Percentiles rank a stretch among this genome's conserved stretches.
Evolutionary conservation across 2,113 vertebrate genomes (phyloP).

Genomic region (Megaceryle maxima): DNA sequence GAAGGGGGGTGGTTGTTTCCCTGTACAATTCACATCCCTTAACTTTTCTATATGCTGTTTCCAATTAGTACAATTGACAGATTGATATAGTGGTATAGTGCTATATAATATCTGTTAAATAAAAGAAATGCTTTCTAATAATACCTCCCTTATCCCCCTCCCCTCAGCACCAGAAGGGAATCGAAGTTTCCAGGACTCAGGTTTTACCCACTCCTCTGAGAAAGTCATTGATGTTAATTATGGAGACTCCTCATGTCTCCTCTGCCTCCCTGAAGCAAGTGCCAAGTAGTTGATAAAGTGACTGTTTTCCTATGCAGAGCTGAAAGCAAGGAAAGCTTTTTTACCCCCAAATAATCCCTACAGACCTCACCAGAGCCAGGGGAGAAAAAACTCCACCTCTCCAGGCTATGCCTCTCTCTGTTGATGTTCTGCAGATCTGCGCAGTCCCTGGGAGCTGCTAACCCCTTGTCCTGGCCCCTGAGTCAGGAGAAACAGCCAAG

Average conservation of each 20-base stretch:
- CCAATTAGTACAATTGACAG: conserved; percentile 15
- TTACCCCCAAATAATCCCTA: neutral
- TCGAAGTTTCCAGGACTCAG: neutral
- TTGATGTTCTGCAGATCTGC: neutral
- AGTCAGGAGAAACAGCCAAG: neutral
- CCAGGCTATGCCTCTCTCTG: neutral
- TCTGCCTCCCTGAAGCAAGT: neutral
- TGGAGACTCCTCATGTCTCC: neutral
- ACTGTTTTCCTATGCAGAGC: neutral
- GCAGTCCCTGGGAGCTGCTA: neutral
- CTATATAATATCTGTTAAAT: conserved; percentile 35
- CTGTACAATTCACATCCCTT: neutral
- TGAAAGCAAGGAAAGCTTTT: neutral
- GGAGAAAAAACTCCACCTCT: neutral
- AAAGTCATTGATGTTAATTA: neutral
- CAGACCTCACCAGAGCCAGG: neutral
- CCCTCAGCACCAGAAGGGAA: neutral
- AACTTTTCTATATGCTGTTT: neutral
- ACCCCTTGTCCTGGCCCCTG: neutral
- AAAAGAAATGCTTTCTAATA: conserved; percentile 33
- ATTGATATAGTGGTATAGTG: neutral
- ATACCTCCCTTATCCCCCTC: neutral
- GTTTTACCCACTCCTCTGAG: neutral
- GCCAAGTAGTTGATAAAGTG: neutral
- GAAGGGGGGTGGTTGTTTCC: neutral